Evolutionary conservation across 2,888 invertebrate species (phyloP).

Genomic region (Bembecia ichneumoniformis): DNA sequence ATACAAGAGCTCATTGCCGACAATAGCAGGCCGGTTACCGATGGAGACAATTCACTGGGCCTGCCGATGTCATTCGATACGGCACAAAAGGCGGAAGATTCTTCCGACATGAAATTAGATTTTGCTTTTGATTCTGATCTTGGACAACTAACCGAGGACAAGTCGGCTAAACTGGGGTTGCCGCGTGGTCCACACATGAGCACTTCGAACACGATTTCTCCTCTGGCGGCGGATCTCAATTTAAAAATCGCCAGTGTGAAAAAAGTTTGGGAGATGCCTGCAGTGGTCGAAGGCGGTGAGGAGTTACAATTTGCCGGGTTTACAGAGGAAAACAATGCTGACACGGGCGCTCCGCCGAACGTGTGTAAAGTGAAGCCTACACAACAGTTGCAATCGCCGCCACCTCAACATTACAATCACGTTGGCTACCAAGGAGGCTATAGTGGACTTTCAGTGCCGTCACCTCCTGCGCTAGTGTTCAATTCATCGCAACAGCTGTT

Average conservation of each 20-base stretch:
- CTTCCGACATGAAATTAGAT: slow-evolving; percentile 90
- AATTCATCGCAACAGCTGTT: slow-evolving; percentile 79
- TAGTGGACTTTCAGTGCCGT: slow-evolving; percentile 86
- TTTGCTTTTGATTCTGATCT: slow-evolving; percentile 91
- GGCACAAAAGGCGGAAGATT: slow-evolving; percentile 78
- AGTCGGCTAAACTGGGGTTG: slow-evolving; percentile 65
- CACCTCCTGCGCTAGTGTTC: slow-evolving; percentile 87
- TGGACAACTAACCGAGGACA: slow-evolving; percentile 81
- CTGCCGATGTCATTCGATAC: slow-evolving; percentile 79
- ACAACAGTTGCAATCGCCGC: slow-evolving; percentile 82
- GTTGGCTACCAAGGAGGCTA: slow-evolving; percentile 83
- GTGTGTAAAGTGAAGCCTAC: slow-evolving; percentile 89
- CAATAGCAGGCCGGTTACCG: slow-evolving; percentile 39
- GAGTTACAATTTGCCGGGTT: slow-evolving; percentile 61
- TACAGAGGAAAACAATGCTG: slow-evolving; percentile 49
- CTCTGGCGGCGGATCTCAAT: slow-evolving; percentile 90
- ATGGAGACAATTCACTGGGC: slow-evolving; percentile 61
- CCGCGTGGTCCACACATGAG: slow-evolving; percentile 76
- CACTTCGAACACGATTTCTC: slow-evolving; percentile 81
- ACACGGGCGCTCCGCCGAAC: slow-evolving; percentile 75
- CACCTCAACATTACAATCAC: slow-evolving; percentile 77
- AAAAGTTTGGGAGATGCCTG: slow-evolving; percentile 88
- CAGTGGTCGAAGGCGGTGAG: slow-evolving; percentile 74
- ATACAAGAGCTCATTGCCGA: slow-evolving; percentile 63
- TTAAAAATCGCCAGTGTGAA: slow-evolving; percentile 96